Conservation (phyloP, 2,797 vertebrate species). For the Pseudochaenichthys georgianus region DNA sequence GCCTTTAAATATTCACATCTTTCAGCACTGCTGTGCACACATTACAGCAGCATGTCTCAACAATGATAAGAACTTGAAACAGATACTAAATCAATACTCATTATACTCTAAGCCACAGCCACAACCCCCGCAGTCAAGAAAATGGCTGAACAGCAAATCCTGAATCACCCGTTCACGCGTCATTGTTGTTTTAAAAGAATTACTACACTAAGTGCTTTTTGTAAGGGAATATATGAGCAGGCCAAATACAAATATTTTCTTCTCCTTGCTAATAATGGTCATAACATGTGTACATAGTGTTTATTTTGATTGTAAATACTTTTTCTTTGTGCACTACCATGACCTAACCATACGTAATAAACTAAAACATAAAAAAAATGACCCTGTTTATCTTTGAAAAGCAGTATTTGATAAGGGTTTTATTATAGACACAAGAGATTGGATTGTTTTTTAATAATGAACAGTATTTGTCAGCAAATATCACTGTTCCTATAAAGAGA, state of each 20-base stretch:
- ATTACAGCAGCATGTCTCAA: neutral
- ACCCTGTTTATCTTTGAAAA: too few relatives aligned
- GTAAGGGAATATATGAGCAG: too few relatives aligned
- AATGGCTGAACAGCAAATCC: neutral
- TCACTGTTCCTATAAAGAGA: neutral
- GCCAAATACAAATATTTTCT: too few relatives aligned
- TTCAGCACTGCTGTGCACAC: neutral
- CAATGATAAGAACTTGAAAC: constrained; percentile 12
- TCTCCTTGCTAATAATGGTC: too few relatives aligned
- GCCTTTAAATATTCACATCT: neutral
- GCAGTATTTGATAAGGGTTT: too few relatives aligned
- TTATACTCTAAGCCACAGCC: neutral
- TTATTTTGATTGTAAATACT: too few relatives aligned
- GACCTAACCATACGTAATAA: too few relatives aligned
- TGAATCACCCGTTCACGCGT: too few relatives aligned
- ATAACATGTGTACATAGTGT: too few relatives aligned
- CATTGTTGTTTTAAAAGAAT: neutral
- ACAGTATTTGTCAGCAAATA: neutral
- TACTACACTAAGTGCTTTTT: neutral
- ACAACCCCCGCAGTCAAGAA: neutral
- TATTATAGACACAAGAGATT: too few relatives aligned
- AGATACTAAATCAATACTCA: neutral
- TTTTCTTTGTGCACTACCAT: too few relatives aligned
- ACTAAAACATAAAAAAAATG: too few relatives aligned
- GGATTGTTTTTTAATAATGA: neutral